phyloP scores from a whole-genome alignment of 2,797 vertebrate species.

The Pelochelys cantorii region DNA sequence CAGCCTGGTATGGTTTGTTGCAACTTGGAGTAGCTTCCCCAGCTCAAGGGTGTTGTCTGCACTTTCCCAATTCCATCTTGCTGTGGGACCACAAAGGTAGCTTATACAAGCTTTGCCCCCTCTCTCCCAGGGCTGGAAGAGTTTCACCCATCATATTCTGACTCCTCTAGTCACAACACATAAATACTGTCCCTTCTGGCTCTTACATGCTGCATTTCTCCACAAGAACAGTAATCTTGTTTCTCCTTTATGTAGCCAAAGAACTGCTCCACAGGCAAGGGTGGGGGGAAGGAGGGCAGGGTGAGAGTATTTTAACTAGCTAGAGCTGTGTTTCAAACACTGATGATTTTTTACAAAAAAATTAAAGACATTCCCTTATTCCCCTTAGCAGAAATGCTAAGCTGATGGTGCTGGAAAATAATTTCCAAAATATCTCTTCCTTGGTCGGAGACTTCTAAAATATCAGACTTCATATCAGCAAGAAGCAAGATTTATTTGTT shows the following conservation, averaged over 20 bases:
- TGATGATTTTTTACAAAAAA: conserved; percentile 1
- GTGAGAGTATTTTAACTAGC: background rate
- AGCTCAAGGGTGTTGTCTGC: background rate
- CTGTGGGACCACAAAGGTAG: background rate
- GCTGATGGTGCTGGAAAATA: background rate
- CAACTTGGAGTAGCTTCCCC: background rate
- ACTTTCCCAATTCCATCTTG: too few species aligned
- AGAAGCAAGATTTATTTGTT: background rate
- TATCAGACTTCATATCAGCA: background rate
- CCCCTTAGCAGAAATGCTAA: background rate
- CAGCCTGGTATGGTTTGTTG: background rate
- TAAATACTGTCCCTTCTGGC: too few species aligned
- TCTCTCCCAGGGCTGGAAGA: background rate
- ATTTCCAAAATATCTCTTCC: background rate
- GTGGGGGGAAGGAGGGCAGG: background rate
- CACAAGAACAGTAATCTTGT: background rate
- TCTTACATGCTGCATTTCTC: background rate
- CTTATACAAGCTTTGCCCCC: background rate
- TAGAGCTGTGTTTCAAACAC: background rate
- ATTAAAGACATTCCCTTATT: background rate
- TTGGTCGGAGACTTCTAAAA: background rate
- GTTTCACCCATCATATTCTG: background rate
- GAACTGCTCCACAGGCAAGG: too few species aligned
- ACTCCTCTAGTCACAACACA: background rate
- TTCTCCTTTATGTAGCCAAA: background rate